phyloP scores from a whole-genome alignment of 2,888 invertebrate genomes.

The Trichacis sp. region DNA sequence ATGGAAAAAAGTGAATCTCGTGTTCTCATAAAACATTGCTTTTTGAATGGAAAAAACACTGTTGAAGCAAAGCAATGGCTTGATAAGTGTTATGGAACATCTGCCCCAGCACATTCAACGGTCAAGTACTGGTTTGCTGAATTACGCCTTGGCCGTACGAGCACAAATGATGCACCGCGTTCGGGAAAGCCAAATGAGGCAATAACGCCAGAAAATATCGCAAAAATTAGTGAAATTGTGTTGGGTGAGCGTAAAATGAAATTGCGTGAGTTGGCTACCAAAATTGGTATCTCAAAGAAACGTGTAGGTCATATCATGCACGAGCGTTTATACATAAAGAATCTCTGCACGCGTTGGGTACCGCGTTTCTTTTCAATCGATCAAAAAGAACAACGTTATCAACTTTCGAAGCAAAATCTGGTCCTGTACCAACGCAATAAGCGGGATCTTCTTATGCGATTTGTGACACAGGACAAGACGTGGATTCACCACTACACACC shows the following conservation, averaged over 20 bases:
- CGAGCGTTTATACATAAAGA: slow-evolving; percentile 41
- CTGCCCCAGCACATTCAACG: slow-evolving; percentile 16
- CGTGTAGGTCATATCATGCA: slow-evolving; percentile 36
- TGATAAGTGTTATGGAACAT: slow-evolving; percentile 18
- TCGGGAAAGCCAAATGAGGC: slow-evolving; percentile 34
- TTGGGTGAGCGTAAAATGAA: slow-evolving; percentile 36
- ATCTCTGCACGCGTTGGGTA: slow-evolving; percentile 47
- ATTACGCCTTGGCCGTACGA: slow-evolving; percentile 31
- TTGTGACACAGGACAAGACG: slow-evolving; percentile 60
- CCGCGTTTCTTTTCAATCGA: slow-evolving; percentile 50
- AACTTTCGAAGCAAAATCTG: slow-evolving; percentile 9
- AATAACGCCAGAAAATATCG: slow-evolving; percentile 33
- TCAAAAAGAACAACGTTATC: slow-evolving; percentile 14
- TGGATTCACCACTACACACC: slow-evolving; percentile 56
- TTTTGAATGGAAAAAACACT: background rate
- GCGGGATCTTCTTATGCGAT: slow-evolving; percentile 53
- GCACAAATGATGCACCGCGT: slow-evolving; percentile 26
- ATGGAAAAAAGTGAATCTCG: background rate
- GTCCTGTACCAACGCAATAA: slow-evolving; percentile 51
- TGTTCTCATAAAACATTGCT: background rate
- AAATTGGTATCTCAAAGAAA: slow-evolving; percentile 38
- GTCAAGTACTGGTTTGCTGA: slow-evolving; percentile 10
- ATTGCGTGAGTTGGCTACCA: slow-evolving; percentile 41
- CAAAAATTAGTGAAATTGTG: slow-evolving; percentile 42
- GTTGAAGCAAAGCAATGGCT: background rate